These are phyloP conservation scores for Endotricha flammealis DNA, from an alignment of 2,888 invertebrate genomes.

Conservation along the genomic window DNA sequence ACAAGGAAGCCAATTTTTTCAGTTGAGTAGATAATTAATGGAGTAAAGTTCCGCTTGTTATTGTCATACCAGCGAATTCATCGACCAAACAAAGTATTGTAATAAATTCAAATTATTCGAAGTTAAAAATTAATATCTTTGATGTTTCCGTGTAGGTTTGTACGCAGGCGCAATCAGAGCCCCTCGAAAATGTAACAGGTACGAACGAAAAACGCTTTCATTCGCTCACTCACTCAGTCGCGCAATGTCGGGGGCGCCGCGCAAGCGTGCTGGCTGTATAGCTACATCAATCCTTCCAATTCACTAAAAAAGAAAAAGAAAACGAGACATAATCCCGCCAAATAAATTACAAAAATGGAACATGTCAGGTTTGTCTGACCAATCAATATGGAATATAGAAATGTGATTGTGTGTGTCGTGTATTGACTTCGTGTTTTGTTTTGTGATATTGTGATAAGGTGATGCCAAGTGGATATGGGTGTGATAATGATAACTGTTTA, in stretches of 20 bases:
- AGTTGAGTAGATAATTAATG: too few relatives aligned
- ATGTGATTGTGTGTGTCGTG: slow-evolving; percentile 37
- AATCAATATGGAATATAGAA: slow-evolving; percentile 27
- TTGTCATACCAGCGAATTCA: too few relatives aligned
- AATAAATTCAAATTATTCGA: slow-evolving; percentile 36
- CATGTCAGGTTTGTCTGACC: slow-evolving; percentile 20
- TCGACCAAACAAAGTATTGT: slow-evolving; percentile 30
- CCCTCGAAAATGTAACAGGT: slow-evolving; percentile 52
- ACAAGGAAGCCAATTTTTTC: too few relatives aligned
- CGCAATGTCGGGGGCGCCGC: slow-evolving; percentile 44
- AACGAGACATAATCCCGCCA: slow-evolving; percentile 34
- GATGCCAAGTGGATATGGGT: slow-evolving; percentile 65
- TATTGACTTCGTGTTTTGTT: slow-evolving; percentile 66
- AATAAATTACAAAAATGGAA: slow-evolving; percentile 34
- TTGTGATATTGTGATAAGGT: slow-evolving; percentile 62
- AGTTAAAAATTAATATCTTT: slow-evolving; percentile 36
- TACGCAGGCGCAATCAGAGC: slow-evolving; percentile 49
- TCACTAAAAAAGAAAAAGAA: slow-evolving; percentile 34
- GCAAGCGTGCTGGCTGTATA: slow-evolving; percentile 53
- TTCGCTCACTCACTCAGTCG: slow-evolving; percentile 56
- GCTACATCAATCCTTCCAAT: slow-evolving; percentile 23
- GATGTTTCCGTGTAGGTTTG: slow-evolving; percentile 32
- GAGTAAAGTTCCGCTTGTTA: too few relatives aligned
- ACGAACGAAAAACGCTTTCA: slow-evolving; percentile 32
- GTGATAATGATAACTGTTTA: slow-evolving; percentile 65